Evolutionary conservation across 2,113 vertebrate species (phyloP).

Genomic region (Suricata suricatta): DNA sequence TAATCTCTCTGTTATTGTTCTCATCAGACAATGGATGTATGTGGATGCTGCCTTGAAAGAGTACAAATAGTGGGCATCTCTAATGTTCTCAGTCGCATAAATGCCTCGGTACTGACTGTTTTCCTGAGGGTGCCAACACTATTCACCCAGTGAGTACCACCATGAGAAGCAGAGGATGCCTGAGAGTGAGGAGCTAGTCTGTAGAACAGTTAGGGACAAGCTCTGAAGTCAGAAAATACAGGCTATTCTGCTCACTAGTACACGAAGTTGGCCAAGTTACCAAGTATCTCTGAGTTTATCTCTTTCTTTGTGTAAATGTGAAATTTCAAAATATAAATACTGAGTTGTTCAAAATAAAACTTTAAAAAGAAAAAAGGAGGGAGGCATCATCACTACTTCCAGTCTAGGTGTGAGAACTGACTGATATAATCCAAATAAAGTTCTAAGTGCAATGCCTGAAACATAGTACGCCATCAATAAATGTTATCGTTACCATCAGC

Average conservation of each 20-base stretch:
- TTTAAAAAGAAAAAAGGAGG: not conserved
- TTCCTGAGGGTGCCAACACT: not conserved
- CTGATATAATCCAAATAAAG: not conserved
- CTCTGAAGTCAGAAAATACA: not conserved
- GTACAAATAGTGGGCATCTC: not conserved
- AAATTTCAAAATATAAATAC: not conserved
- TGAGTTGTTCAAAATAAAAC: not conserved
- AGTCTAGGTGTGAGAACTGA: not conserved
- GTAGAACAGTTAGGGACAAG: not conserved
- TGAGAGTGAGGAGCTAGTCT: not conserved
- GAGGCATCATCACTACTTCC: not conserved
- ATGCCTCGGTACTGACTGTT: not conserved
- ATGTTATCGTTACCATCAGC: not conserved
- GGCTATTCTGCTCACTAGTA: not conserved
- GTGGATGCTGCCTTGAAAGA: not conserved
- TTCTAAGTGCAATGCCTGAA: not conserved
- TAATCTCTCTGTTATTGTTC: not conserved
- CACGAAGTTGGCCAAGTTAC: not conserved
- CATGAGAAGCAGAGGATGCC: not conserved
- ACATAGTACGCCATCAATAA: not conserved
- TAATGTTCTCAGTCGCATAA: not conserved
- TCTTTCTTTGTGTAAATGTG: not conserved
- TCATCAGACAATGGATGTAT: not conserved
- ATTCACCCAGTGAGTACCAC: no score
- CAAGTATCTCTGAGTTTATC: not conserved